These are phyloP conservation scores for Galeruca laticollis DNA, from an alignment of 2,888 invertebrate genomes.

Conservation along the genomic window DNA sequence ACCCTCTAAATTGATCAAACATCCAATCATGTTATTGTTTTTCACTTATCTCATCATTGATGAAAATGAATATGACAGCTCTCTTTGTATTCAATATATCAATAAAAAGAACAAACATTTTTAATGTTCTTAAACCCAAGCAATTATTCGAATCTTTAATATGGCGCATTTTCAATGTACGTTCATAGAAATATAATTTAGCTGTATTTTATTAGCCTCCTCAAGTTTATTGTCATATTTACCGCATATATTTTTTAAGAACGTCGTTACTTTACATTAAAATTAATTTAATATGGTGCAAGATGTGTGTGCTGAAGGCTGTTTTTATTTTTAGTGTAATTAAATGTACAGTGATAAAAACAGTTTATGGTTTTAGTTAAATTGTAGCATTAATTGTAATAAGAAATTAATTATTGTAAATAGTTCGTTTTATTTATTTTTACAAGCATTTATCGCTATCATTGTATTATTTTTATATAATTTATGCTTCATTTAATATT, in stretches of 20 bases:
- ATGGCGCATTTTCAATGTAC: too few relatives aligned
- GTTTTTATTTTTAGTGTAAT: conserved; percentile 37
- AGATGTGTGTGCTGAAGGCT: conserved; percentile 37
- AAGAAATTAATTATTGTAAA: conserved; percentile 36
- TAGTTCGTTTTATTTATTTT: conserved; percentile 46
- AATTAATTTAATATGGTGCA: conserved; percentile 6
- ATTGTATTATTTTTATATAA: conserved; percentile 44
- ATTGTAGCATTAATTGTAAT: conserved; percentile 37
- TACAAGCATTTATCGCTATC: conserved; percentile 46
- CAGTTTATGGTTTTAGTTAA: conserved; percentile 37
- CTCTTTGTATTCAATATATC: too few relatives aligned
- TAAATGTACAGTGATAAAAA: conserved; percentile 36
- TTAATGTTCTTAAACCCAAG: too few relatives aligned
- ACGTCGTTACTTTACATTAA: not conserved
- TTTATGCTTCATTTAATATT: conserved; percentile 42
- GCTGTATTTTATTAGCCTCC: not conserved
- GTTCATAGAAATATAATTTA: too few relatives aligned
- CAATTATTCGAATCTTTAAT: too few relatives aligned
- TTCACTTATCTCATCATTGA: too few relatives aligned
- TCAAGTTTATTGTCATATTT: not conserved
- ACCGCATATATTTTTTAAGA: not conserved
- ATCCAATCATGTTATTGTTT: too few relatives aligned
- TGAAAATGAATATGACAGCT: too few relatives aligned
- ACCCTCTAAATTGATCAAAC: too few relatives aligned
- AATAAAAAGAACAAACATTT: too few relatives aligned